Percentiles rank a stretch among this genome's conserved stretches.
These are phyloP conservation scores for Tipula lateralis DNA, from an alignment of 2,888 invertebrate genomes.

Conservation along the genomic window DNA sequence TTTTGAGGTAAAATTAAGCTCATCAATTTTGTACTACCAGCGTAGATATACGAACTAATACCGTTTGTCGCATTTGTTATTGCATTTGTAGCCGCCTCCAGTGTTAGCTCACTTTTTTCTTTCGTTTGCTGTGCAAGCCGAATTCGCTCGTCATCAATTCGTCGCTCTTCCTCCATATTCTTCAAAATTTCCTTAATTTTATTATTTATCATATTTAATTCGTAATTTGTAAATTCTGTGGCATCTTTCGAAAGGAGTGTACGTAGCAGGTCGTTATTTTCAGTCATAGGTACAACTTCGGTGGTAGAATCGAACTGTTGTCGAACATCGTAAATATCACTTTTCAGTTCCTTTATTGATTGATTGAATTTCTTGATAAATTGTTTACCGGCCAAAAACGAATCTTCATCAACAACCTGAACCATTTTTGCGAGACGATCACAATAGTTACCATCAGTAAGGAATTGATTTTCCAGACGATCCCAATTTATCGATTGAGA, in stretches of 20 bases:
- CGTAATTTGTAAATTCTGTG: constrained; percentile 50
- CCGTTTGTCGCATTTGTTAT: constrained; percentile 7
- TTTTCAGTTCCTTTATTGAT: constrained; percentile 49
- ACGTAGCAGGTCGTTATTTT: constrained; percentile 46
- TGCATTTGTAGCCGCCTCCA: not conserved
- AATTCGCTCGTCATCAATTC: not conserved
- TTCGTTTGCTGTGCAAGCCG: not conserved
- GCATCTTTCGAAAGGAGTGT: constrained; percentile 51
- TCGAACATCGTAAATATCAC: constrained; percentile 43
- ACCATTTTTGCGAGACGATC: constrained; percentile 85
- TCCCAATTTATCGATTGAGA: constrained; percentile 94
- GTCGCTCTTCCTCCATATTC: constrained; percentile 25
- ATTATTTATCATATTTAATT: constrained; percentile 52
- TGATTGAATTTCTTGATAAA: constrained; percentile 63
- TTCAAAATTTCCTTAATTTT: constrained; percentile 38
- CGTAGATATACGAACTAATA: constrained; percentile 31
- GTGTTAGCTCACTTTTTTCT: constrained; percentile 3
- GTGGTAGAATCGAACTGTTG: constrained; percentile 35
- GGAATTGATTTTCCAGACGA: constrained; percentile 80
- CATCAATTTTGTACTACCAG: constrained; percentile 45
- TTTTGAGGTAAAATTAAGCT: constrained; percentile 42
- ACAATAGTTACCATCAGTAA: constrained; percentile 71
- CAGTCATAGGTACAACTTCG: constrained; percentile 43
- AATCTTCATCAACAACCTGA: constrained; percentile 65
- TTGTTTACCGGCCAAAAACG: constrained; percentile 66